Evolutionary conservation across 64 coral and sea anemone genomes (phyloP).

Genomic region (Stichodactyla helianthus): DNA sequence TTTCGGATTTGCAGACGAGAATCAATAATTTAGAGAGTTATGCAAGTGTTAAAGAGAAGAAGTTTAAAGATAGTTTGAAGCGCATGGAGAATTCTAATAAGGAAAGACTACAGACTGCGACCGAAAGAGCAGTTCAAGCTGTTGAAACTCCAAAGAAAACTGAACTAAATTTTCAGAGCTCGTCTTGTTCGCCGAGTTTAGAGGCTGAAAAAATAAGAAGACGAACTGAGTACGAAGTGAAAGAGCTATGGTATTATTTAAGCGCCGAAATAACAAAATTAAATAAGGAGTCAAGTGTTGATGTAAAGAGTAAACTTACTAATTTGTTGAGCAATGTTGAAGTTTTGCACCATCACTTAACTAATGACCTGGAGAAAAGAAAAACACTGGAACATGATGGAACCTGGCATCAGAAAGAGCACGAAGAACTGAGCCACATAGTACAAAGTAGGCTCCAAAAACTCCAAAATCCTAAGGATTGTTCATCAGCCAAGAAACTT

Average conservation of each 20-base stretch:
- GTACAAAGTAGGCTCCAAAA: slow-evolving; percentile 76
- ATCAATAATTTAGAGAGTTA: slow-evolving; percentile 4
- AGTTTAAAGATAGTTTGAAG: background rate
- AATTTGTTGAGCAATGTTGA: slow-evolving; percentile 60
- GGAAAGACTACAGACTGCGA: background rate
- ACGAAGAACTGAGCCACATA: slow-evolving; percentile 60
- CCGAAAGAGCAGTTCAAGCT: background rate
- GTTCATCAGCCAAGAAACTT: slow-evolving; percentile 74
- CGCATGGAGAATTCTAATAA: background rate
- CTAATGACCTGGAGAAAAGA: slow-evolving; percentile 65
- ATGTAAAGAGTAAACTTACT: slow-evolving; percentile 29
- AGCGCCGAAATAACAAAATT: slow-evolving; percentile 87
- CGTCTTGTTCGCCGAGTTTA: slow-evolving; percentile 6
- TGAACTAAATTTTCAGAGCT: slow-evolving; percentile 4
- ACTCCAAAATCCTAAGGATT: slow-evolving; percentile 92
- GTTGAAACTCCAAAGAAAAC: slow-evolving; percentile 15
- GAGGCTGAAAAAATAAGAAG: slow-evolving; percentile 26
- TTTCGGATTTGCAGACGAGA: slow-evolving; percentile 54
- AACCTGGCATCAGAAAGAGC: slow-evolving; percentile 70
- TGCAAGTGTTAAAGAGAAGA: background rate
- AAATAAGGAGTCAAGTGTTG: slow-evolving; percentile 22
- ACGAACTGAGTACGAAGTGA: slow-evolving; percentile 69
- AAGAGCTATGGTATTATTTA: slow-evolving; percentile 93
- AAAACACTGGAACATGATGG: slow-evolving; percentile 53
- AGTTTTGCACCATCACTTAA: slow-evolving; percentile 68